Percentiles rank a stretch among this genome's conserved stretches.
These are phyloP conservation scores for Pelecanus crispus DNA, from an alignment of 2,113 vertebrate species.

Conservation along the genomic window DNA sequence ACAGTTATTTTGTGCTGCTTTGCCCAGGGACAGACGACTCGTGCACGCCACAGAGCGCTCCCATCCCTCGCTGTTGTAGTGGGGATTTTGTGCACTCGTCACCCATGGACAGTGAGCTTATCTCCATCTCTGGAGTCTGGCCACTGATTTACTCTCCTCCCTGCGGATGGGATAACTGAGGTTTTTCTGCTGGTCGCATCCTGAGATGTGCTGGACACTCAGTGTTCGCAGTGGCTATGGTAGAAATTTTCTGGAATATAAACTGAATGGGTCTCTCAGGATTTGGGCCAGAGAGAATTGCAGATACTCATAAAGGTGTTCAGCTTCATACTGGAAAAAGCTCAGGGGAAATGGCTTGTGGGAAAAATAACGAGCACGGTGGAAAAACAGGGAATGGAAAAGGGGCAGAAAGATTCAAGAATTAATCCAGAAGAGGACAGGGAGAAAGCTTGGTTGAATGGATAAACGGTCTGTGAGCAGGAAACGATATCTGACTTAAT, in stretches of 20 bases:
- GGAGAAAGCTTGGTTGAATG: constrained; percentile 7
- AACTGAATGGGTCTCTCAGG: neutral
- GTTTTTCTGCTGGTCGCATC: neutral
- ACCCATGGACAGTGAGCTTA: neutral
- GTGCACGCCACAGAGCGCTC: rapidly evolving
- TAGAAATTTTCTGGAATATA: neutral
- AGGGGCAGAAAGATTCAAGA: neutral
- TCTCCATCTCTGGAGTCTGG: neutral
- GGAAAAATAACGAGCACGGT: neutral
- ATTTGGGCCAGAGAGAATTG: neutral
- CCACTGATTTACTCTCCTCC: neutral
- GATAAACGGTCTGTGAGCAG: constrained; percentile 50
- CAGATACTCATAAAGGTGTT: neutral
- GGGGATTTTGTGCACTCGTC: neutral
- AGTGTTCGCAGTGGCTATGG: neutral
- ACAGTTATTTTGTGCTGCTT: neutral
- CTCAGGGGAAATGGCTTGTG: neutral
- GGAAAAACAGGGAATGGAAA: neutral
- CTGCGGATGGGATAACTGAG: neutral
- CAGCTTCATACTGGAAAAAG: neutral
- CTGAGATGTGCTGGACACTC: neutral
- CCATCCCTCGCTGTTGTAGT: rapidly evolving
- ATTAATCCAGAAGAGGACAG: neutral
- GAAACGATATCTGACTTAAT: constrained; percentile 64
- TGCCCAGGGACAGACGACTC: neutral